These are phyloP conservation scores for Clinocottus analis DNA, from an alignment of 2,113 vertebrate genomes.

Conservation along the genomic window DNA sequence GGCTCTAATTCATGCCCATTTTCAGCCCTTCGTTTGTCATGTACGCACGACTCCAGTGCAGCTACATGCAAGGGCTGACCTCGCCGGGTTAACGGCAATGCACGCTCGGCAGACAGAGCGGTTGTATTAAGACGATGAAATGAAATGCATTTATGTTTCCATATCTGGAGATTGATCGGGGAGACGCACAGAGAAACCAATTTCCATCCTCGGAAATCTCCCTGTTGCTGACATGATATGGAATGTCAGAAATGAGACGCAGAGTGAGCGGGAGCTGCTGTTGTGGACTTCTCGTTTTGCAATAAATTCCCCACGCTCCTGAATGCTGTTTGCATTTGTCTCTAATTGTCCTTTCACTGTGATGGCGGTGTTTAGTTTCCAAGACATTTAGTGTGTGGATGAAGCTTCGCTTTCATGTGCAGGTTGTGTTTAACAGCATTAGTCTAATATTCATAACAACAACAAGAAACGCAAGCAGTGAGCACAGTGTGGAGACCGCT, in stretches of 20 bases:
- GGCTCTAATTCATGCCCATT: slow-evolving; percentile 40
- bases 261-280: not conserved
- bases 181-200: slow-evolving; percentile 27
- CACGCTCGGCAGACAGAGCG: slow-evolving; percentile 12
- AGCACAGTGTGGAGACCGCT: slow-evolving; percentile 30
- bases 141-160: slow-evolving; percentile 27
- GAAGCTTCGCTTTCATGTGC: not conserved
- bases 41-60: slow-evolving; percentile 51
- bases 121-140: slow-evolving; percentile 34
- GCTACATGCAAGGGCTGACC: slow-evolving; percentile 48
- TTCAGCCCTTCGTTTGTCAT: slow-evolving; percentile 13
- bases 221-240: slow-evolving; percentile 22
- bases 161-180: slow-evolving; percentile 16
- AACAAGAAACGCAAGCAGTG: not conserved
- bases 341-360: not conserved
- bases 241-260: slow-evolving; percentile 24
- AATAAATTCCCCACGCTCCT: not conserved
- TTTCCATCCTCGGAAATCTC: slow-evolving; percentile 39
- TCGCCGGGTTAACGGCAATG: slow-evolving; percentile 36
- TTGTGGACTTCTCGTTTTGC: not conserved
- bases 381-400: not conserved
- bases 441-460: not conserved
- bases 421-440: not conserved
- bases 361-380: not conserved
- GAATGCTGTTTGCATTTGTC: not conserved